Percentiles rank a stretch among this genome's conserved stretches.
Evolutionary conservation across 2,797 vertebrate genomes (phyloP).

Genomic region (Nothura maculosa): DNA sequence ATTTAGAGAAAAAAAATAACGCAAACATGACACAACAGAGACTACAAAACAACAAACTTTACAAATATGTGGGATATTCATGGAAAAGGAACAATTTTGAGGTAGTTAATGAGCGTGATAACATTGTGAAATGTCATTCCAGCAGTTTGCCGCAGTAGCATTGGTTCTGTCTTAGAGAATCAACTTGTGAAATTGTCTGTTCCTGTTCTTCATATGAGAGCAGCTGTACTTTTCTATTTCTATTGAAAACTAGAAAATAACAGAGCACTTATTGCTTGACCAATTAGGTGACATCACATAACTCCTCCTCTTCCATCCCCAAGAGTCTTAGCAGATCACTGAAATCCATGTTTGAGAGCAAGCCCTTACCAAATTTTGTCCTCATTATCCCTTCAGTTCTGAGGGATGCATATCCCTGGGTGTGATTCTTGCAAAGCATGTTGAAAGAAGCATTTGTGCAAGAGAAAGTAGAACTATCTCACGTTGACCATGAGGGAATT

Average conservation of each 20-base stretch:
- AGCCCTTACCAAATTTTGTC: not conserved
- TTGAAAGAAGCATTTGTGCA: not conserved
- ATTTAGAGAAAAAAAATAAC: not conserved
- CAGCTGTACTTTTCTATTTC: not conserved
- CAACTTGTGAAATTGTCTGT: not conserved
- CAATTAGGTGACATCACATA: not conserved
- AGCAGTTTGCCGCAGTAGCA: not conserved
- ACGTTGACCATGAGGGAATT: not conserved
- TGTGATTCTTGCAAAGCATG: not conserved
- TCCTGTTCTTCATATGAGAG: not conserved
- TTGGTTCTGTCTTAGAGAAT: not conserved
- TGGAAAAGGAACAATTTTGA: not conserved
- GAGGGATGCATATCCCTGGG: rapidly evolving
- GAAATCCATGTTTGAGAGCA: not conserved
- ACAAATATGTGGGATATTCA: not conserved
- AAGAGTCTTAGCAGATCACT: not conserved
- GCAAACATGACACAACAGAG: not conserved
- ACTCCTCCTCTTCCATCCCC: not conserved
- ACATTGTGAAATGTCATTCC: not conserved
- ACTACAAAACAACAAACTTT: not conserved
- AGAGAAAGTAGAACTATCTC: not conserved
- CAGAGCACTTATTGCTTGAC: not conserved
- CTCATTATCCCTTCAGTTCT: not conserved
- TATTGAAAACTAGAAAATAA: not conserved
- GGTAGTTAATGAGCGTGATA: not conserved